Conservation (phyloP, 2,888 invertebrate genomes). For the Eugnorisma glareosa region DNA sequence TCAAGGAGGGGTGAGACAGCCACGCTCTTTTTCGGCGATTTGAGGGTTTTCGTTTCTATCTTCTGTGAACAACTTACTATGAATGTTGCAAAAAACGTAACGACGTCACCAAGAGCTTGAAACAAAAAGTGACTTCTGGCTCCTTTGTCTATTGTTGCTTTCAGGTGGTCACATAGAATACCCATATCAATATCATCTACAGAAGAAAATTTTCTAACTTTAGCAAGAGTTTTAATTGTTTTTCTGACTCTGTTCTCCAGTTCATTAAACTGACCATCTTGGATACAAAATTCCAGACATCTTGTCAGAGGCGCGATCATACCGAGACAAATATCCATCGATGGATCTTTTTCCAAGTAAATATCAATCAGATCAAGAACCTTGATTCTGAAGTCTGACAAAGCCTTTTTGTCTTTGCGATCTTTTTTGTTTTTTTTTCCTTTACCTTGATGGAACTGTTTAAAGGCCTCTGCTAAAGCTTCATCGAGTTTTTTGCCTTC, state of each 20-base stretch:
- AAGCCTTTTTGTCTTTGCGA: slow-evolving; percentile 91
- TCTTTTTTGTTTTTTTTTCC: slow-evolving; percentile 89
- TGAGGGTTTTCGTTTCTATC: slow-evolving; percentile 75
- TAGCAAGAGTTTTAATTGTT: slow-evolving; percentile 91
- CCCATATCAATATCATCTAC: slow-evolving; percentile 89
- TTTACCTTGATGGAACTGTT: slow-evolving; percentile 90
- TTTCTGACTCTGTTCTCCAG: slow-evolving; percentile 91
- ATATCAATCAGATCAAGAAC: slow-evolving; percentile 94
- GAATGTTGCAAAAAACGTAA: slow-evolving; percentile 92
- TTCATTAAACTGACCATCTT: slow-evolving; percentile 92
- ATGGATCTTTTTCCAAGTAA: slow-evolving; percentile 93
- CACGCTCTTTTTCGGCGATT: slow-evolving; percentile 80
- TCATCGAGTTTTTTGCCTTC: slow-evolving; percentile 94
- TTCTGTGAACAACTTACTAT: slow-evolving; percentile 92
- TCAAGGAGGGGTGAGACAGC: slow-evolving; percentile 81
- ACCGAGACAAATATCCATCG: slow-evolving; percentile 92
- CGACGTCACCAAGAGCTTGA: slow-evolving; percentile 92
- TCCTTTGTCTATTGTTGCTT: slow-evolving; percentile 92
- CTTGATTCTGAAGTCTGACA: slow-evolving; percentile 93
- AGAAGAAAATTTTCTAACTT: slow-evolving; percentile 91
- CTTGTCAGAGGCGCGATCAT: slow-evolving; percentile 93
- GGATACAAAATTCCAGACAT: slow-evolving; percentile 93
- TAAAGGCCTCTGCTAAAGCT: slow-evolving; percentile 94
- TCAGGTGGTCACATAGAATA: slow-evolving; percentile 89
- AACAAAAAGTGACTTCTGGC: slow-evolving; percentile 91